Base-by-base conservation (phyloP, 2,797 vertebrate genomes). In the Sebastes itinus region DNA sequence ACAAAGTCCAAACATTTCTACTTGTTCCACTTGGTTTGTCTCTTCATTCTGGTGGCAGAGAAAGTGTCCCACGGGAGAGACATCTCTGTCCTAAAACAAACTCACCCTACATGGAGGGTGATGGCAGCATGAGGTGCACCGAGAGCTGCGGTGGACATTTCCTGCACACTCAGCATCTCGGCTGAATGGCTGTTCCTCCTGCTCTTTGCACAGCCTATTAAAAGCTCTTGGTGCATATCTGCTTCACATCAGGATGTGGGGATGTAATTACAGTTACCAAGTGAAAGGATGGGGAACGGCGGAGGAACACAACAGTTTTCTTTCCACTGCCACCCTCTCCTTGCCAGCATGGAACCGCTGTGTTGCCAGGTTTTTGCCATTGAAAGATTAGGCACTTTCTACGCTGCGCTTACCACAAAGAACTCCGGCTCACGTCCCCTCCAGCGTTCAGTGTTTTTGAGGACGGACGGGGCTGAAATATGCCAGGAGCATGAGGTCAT, bases 231-330 rank as follows among this genome's bases (percentile, higher is more conserved):
- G 74, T 86, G 80, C 65, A 75, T 77, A 86, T 87, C 83, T 91
- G 91, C 89, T 81, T 83, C 75, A 65, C 82, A 88, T 90, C 88
- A 90, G 86, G 87, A 88, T 87, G 90, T 87, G 88, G 77, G 80
- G 80, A 78, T 76, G 59, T 90, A 93, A 92, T 92, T 92, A 93
- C 62, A 49, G 81, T 86, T 78, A 76, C 84, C 76, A 77, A 82
- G 78, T 60, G 82, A 86, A 86, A 83, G 72, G 79, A 83, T 64
- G 42, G 56, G 54, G 72, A 88, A 81, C 71, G 85, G 77, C 69
- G 25, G 63, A 84, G 79, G 72, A 87, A 56, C 74, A 76, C 78
- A 77, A 73, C 73, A 38, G 62, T 52, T 70, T 80, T 81, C 79
- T 78, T 62, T 64, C 82, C 77, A 78, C 42, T 75, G 54, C 72